Percentiles rank a stretch among this genome's conserved stretches.
These are phyloP conservation scores for Magallana ariakensis DNA, from an alignment of 1,140 invertebrate species.

Conservation along the genomic window DNA sequence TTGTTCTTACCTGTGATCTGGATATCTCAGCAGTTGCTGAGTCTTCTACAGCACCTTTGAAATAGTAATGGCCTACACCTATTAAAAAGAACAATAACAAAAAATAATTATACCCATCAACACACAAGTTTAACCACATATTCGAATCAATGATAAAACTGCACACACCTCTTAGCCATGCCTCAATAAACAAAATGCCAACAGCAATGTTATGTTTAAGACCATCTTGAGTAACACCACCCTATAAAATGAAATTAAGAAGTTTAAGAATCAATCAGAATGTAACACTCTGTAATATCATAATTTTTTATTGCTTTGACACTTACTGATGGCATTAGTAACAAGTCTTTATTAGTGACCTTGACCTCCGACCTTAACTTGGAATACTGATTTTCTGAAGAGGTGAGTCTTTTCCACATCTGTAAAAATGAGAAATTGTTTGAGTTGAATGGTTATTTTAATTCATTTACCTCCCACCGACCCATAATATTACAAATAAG, in stretches of 20 bases:
- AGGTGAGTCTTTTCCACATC: conserved; percentile 56
- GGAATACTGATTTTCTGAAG: conserved; percentile 63
- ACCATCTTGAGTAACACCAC: conserved; percentile 83
- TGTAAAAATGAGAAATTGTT: not conserved
- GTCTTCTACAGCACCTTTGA: conserved; percentile 86
- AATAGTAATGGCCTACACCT: conserved; percentile 84
- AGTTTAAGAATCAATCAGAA: not conserved
- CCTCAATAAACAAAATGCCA: conserved; percentile 84
- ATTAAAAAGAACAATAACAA: not conserved
- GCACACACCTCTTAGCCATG: conserved; percentile 83
- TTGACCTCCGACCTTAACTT: conserved; percentile 67
- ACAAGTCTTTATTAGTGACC: conserved; percentile 78
- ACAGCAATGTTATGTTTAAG: conserved; percentile 85
- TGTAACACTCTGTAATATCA: not conserved
- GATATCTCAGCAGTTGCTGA: conserved; percentile 88
- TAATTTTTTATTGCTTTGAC: not conserved
- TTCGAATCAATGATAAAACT: not conserved
- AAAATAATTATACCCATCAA: not conserved
- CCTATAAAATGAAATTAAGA: conserved; percentile 67
- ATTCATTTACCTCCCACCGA: no score
- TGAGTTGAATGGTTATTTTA: not conserved
- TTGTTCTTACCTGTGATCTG: conserved; percentile 78
- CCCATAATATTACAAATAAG: no score
- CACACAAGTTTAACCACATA: not conserved
- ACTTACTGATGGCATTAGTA: conserved; percentile 82